These are phyloP conservation scores for Callaeas wilsoni DNA, from an alignment of 2,113 vertebrate genomes.

Conservation along the genomic window DNA sequence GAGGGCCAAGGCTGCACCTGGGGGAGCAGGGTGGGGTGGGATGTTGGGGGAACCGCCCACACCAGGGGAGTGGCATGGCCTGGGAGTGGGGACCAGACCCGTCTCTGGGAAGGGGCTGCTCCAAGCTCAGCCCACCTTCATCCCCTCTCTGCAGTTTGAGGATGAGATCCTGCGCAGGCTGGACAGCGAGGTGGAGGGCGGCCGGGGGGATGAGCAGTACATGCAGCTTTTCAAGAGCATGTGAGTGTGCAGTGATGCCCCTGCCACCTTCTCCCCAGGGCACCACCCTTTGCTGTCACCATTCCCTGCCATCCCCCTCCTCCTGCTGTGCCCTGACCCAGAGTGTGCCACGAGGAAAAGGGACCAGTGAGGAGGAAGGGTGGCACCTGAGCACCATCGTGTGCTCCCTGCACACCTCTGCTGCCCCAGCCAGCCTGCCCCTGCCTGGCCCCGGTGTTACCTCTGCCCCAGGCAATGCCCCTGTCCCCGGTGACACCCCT, in stretches of 20 bases:
- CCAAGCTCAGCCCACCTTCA: not conserved
- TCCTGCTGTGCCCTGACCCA: not conserved
- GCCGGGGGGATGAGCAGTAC: slow-evolving; percentile 59
- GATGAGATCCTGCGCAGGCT: slow-evolving; percentile 54
- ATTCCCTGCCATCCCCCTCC: not conserved
- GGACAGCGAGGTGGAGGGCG: slow-evolving; percentile 65
- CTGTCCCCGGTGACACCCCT: not conserved
- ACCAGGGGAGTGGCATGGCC: no score
- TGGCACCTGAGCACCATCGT: fast-evolving
- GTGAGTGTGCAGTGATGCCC: not conserved
- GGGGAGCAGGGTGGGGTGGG: not conserved
- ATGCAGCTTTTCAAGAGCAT: slow-evolving; percentile 58
- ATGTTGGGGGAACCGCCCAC: fast-evolving
- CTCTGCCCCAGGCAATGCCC: not conserved
- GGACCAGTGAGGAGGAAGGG: no score
- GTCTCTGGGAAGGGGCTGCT: not conserved
- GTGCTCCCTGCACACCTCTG: not conserved
- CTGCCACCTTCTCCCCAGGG: not conserved
- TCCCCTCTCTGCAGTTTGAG: slow-evolving; percentile 39
- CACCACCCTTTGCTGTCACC: not conserved
- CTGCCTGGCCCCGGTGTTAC: fast-evolving
- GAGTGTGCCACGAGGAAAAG: fast-evolving
- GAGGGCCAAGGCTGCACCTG: not conserved
- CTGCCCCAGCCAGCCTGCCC: not conserved
- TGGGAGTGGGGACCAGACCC: fast-evolving